Evolutionary conservation across 2,888 invertebrate genomes (phyloP), one percentile per base, ranked within the genome.

Genomic region (Timema cristinae): DNA sequence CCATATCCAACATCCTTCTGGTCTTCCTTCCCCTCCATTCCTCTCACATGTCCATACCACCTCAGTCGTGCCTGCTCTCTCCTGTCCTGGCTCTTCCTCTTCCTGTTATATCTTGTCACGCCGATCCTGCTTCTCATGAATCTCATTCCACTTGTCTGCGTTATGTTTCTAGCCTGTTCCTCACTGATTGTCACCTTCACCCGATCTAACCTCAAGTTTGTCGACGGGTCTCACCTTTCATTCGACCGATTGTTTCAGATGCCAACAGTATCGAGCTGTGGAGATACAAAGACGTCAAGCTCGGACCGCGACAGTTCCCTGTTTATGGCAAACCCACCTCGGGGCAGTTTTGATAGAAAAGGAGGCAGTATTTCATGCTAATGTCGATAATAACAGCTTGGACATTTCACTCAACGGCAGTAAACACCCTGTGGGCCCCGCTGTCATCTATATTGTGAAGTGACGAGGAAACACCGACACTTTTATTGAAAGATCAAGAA

Each of bases 231-330:
- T 32, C 32, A 32, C 32, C 32, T 32, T 32, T 32, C 32, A 32
- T 32, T n/a, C 11, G 67, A 71, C 70, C 77, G 77, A 77, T 79
- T 74, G 77, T 83, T 84, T 51, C 82, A 92, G 93, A 89, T 81
- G 76, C 84, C 5, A 84, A 82, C 69, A 82, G 83, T 15, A 81
- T 97, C 10, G 86, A 87, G 77, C 79, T 97, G 11, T 92, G 93
- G 88, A 87, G 92, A 47, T 94, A 90, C 82, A 84, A 87, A 72
- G 94, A 97, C 82, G 89, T 93, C 0, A 77, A 86, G 1, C 75
- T 91, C 49, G 95, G 95, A 0, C 91, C 93, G 7, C 86, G 95
- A 66, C 88, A 85, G 78, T 88, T 96, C 70, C 96, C 97, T 0
- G 81, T 83, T 48, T 86, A 88, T 72, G 87, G 89, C 52, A 86